A percentile compares a stretch with the other conserved stretches of the same genome.
Conservation (phyloP, 2,113 vertebrate species). For the Puma concolor region DNA sequence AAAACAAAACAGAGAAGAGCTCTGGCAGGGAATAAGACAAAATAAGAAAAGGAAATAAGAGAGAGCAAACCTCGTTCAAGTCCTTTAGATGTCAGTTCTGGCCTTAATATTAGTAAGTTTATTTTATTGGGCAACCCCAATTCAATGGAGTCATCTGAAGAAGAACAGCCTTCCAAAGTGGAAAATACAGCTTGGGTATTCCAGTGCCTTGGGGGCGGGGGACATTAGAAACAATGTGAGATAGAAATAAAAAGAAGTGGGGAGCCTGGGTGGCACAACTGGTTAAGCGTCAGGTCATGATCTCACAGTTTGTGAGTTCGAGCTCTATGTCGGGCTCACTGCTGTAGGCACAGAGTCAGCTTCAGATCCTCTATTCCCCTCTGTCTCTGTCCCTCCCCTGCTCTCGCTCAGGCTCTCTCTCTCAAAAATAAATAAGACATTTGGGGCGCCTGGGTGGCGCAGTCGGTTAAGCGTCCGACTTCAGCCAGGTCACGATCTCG, state of each 20-base stretch:
- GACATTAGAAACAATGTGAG: constrained; percentile 20
- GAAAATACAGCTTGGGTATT: background rate
- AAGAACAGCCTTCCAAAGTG: background rate
- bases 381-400: too few species aligned
- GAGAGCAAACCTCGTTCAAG: background rate
- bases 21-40: background rate
- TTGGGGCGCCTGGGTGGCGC: too few species aligned
- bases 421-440: too few species aligned
- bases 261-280: too few species aligned
- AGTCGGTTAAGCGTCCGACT: too few species aligned
- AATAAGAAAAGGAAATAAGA: background rate
- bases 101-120: constrained; percentile 13
- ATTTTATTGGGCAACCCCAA: constrained; percentile 7
- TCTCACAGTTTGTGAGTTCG: too few species aligned
- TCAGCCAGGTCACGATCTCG: too few species aligned
- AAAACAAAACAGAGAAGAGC: background rate
- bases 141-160: background rate
- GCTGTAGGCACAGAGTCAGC: too few species aligned
- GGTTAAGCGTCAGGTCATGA: too few species aligned
- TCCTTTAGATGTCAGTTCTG: constrained; percentile 3
- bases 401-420: too few species aligned
- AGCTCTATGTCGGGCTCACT: too few species aligned
- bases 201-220: background rate
- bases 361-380: too few species aligned
- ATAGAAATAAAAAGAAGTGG: constrained; percentile 25